Conservation (phyloP, 1,140 invertebrate genomes). For the Doryteuthis pealeii region DNA sequence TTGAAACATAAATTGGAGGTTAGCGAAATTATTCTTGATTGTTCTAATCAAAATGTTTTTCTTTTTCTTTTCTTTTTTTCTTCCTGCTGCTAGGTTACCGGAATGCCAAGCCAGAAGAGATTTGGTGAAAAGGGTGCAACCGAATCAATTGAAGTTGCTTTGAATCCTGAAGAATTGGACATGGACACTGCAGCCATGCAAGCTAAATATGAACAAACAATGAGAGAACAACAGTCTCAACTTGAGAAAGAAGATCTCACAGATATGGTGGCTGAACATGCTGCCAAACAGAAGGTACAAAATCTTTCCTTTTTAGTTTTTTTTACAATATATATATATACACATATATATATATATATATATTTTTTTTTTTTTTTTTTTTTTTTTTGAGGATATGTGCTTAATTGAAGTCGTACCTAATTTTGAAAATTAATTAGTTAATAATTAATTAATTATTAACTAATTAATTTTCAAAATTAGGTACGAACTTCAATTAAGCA, state of each 20-base stretch:
- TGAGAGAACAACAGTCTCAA: conserved; percentile 86
- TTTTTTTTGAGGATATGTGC: no score
- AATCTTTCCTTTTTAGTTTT: background rate
- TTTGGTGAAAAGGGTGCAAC: conserved; percentile 41
- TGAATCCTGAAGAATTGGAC: conserved; percentile 97
- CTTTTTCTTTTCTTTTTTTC: conserved; percentile 10
- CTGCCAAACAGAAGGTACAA: conserved; percentile 74
- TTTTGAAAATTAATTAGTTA: no score
- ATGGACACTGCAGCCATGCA: conserved; percentile 92
- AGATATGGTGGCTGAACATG: conserved; percentile 98
- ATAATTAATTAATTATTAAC: no score
- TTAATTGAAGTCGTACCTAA: no score
- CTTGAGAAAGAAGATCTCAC: conserved; percentile 92
- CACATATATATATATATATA: no score
- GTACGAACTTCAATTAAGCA: no score
- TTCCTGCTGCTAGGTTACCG: conserved; percentile 10
- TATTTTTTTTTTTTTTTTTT: no score
- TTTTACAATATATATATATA: no score
- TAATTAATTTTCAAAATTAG: no score
- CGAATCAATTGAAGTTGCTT: conserved; percentile 81
- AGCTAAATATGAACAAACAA: conserved; percentile 93
- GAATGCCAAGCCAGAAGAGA: conserved; percentile 36
- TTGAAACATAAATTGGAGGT: no score
- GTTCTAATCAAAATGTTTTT: no score
- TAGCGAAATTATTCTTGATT: no score